Percentiles rank a stretch among this genome's conserved stretches.
phyloP scores from a whole-genome alignment of 2,113 vertebrate genomes.

The Sialia sialis region DNA sequence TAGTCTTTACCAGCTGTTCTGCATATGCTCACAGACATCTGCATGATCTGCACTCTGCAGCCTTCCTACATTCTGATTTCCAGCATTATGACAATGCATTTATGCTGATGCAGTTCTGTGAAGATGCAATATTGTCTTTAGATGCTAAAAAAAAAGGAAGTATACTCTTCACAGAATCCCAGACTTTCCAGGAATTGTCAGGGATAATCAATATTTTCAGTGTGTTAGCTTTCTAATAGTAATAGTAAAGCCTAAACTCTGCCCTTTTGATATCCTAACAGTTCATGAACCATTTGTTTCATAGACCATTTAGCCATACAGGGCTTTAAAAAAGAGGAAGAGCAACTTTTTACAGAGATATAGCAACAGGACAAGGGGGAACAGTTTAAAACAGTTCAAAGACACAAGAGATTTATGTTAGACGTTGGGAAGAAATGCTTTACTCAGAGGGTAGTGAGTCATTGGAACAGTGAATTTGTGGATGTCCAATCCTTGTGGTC shows the following conservation, averaged over 20 bases:
- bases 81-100: background rate
- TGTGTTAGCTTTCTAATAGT: background rate
- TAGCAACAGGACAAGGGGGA: background rate
- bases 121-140: background rate
- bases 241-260: background rate
- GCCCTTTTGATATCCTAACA: background rate
- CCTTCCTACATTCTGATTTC: background rate
- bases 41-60: background rate
- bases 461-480: background rate
- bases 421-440: background rate
- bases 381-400: background rate
- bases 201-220: background rate
- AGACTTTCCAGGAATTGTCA: background rate
- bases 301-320: background rate
- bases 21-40: background rate
- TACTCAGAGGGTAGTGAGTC: background rate
- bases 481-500: rapidly evolving
- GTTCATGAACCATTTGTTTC: background rate
- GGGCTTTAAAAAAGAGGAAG: background rate
- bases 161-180: background rate
- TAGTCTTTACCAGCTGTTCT: background rate
- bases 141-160: background rate
- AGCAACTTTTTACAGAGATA: background rate
- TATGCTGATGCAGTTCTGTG: background rate
- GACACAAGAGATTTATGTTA: rapidly evolving